Percentiles rank a stretch among this genome's conserved stretches.
These are phyloP conservation scores for Whitmania pigra DNA, from an alignment of 1,140 invertebrate genomes.

Conservation along the genomic window DNA sequence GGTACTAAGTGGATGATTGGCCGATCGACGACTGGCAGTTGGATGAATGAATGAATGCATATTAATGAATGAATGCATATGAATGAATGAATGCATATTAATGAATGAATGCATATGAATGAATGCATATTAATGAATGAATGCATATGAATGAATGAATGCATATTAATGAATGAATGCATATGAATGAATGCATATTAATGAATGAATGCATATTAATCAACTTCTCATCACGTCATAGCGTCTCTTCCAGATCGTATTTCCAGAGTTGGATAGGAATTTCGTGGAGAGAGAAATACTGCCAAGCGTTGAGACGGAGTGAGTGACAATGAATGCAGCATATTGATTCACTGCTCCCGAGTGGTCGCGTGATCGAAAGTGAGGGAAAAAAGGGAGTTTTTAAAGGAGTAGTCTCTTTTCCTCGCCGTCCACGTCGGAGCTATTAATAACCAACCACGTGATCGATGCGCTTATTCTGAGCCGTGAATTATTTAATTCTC, in stretches of 20 bases:
- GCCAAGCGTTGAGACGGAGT: background rate
- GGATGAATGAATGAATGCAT: conserved; percentile 14
- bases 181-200: background rate
- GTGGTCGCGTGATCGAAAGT: background rate
- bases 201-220: background rate
- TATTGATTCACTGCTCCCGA: background rate
- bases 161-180: background rate
- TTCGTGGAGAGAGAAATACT: background rate
- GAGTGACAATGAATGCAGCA: background rate
- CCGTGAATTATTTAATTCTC: too few species aligned
- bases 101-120: too few species aligned
- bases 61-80: too few species aligned
- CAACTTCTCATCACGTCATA: background rate
- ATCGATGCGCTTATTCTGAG: too few species aligned
- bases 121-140: conserved; percentile 9
- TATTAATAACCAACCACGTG: too few species aligned
- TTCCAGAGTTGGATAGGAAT: too few species aligned
- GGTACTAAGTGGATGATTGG: background rate
- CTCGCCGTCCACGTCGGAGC: too few species aligned
- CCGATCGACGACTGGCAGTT: background rate
- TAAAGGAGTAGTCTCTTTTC: too few species aligned
- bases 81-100: conserved; percentile 10
- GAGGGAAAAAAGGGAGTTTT: too few species aligned
- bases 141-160: background rate
- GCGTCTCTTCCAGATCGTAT: too few species aligned